Evolutionary conservation across 2,888 invertebrate genomes (phyloP).

Genomic region (Pseudoips prasinana): DNA sequence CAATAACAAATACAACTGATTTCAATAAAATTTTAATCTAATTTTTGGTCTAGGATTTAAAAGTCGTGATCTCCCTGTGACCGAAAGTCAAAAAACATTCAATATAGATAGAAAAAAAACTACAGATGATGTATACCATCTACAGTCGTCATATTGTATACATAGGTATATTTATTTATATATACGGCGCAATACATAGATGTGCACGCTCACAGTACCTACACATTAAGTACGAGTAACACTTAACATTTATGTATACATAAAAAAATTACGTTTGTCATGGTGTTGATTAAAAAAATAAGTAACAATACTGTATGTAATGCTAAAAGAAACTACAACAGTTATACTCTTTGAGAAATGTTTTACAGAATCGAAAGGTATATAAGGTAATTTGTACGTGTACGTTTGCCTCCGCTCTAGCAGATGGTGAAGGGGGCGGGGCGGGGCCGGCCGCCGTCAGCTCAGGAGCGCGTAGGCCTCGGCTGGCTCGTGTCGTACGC

Average conservation of each 20-base stretch:
- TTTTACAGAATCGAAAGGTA: no score
- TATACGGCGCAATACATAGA: constrained; percentile 17
- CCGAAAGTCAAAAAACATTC: constrained; percentile 39
- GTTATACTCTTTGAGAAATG: constrained; percentile 14
- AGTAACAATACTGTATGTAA: constrained; percentile 18
- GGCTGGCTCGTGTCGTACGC: constrained; percentile 97
- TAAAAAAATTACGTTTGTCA: constrained; percentile 25
- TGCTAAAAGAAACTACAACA: constrained; percentile 14
- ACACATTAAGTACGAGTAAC: constrained; percentile 28
- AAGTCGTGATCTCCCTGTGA: constrained; percentile 43
- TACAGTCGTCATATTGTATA: constrained; percentile 29
- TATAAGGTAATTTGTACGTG: constrained; percentile 17
- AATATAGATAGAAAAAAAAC: constrained; percentile 36
- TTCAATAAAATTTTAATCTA: constrained; percentile 28
- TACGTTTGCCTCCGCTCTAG: constrained; percentile 4
- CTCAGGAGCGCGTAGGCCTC: constrained; percentile 88
- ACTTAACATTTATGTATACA: constrained; percentile 18
- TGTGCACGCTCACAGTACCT: constrained; percentile 18
- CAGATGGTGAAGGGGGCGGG: constrained; percentile 12
- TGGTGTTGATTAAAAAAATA: constrained; percentile 11
- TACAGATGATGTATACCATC: constrained; percentile 34
- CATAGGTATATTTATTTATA: constrained; percentile 27
- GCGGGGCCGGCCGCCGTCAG: constrained; percentile 35
- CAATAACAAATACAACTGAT: constrained; percentile 20
- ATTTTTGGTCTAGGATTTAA: constrained; percentile 35